These are phyloP conservation scores for Pachyramphus minor DNA, from an alignment of 2,113 vertebrate species.

Conservation along the genomic window DNA sequence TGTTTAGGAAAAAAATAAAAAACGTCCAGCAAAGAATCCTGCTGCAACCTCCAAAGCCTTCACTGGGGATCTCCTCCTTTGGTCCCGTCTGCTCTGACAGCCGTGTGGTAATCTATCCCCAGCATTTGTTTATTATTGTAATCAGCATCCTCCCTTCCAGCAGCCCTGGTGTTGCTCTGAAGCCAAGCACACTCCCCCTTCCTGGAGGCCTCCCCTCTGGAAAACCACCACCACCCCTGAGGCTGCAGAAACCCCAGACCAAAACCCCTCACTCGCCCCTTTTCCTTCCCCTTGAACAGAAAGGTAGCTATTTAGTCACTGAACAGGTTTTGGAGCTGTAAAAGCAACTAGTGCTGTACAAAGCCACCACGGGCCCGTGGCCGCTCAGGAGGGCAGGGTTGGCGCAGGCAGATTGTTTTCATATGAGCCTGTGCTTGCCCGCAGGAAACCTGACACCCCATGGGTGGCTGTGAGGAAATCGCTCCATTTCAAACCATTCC, in stretches of 20 bases:
- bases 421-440: not conserved
- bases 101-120: slow-evolving; percentile 54
- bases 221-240: slow-evolving; percentile 46
- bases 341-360: not conserved
- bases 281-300: not conserved
- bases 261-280: not conserved
- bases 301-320: not conserved
- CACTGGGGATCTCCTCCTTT: not conserved
- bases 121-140: slow-evolving; percentile 96
- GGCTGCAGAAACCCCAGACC: not conserved
- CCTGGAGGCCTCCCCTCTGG: slow-evolving; percentile 80
- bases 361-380: not conserved
- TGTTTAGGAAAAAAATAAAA: not conserved
- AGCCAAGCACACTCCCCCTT: slow-evolving; percentile 88
- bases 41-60: not conserved
- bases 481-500: not conserved
- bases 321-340: not conserved
- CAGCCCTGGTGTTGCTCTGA: slow-evolving; percentile 68
- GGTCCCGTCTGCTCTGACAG: slow-evolving; percentile 49
- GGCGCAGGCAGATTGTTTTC: not conserved
- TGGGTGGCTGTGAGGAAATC: slow-evolving; percentile 37
- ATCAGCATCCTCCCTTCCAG: slow-evolving; percentile 89
- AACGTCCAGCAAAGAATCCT: not conserved
- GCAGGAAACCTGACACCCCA: slow-evolving; percentile 50
- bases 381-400: not conserved